phyloP scores from a whole-genome alignment of 2,797 vertebrate species.

The Mus minutoides region DNA sequence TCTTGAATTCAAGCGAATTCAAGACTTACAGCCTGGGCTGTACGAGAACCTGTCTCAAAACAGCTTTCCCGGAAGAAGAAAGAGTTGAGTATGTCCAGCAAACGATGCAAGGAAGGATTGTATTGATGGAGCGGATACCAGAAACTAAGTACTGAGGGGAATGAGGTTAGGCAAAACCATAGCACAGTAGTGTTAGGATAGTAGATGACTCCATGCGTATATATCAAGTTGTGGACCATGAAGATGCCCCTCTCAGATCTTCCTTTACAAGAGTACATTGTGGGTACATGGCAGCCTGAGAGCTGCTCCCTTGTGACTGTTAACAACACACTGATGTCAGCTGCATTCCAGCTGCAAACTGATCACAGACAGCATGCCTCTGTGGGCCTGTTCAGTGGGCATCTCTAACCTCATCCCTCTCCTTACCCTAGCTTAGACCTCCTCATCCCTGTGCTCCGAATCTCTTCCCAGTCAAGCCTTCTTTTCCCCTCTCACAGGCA shows the following conservation, averaged over 20 bases:
- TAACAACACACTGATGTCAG: background rate
- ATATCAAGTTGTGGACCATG: background rate
- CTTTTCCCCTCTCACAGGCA: background rate
- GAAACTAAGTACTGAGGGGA: background rate
- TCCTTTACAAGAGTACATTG: background rate
- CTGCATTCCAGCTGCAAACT: background rate
- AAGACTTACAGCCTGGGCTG: background rate
- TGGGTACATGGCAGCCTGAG: no score
- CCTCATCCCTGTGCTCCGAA: background rate
- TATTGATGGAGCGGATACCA: background rate
- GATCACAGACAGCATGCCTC: background rate
- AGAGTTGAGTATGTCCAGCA: background rate
- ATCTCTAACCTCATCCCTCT: background rate
- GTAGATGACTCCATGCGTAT: no score
- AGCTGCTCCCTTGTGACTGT: background rate
- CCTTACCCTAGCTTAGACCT: background rate
- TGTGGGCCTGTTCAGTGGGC: background rate
- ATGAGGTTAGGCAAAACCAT: background rate
- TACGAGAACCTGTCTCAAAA: background rate
- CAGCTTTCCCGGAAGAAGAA: background rate
- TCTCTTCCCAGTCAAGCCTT: background rate
- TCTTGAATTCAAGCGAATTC: background rate
- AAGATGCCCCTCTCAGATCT: background rate
- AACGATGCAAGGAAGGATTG: background rate
- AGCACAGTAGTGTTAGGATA: background rate